Evolutionary conservation across 2,113 vertebrate species (phyloP).

Genomic region (Hippoglossus stenolepis): DNA sequence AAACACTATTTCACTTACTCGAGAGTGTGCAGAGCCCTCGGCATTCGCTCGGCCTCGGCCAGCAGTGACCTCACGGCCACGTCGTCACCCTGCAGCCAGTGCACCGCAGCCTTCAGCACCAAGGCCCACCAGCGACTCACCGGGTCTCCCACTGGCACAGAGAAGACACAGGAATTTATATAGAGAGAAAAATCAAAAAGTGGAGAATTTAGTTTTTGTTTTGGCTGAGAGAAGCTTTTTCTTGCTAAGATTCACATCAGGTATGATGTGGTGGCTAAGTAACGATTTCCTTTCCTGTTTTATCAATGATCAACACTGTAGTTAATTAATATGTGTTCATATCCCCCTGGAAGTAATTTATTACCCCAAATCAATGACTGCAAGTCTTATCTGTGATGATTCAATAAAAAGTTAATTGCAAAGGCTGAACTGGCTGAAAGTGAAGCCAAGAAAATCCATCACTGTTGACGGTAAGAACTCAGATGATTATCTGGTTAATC

Average conservation of each 20-base stretch:
- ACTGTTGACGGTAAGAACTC: constrained; percentile 1
- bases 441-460: constrained; percentile 22
- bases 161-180: neutral
- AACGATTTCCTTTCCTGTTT: too few relatives aligned
- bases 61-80: constrained; percentile 84
- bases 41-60: constrained; percentile 90
- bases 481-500: constrained; percentile 16
- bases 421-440: constrained; percentile 3
- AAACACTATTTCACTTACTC: constrained; percentile 84
- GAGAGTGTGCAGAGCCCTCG: constrained; percentile 89
- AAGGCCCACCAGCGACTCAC: constrained; percentile 96
- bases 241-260: too few relatives aligned
- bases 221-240: neutral
- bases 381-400: neutral
- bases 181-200: neutral
- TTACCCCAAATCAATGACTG: constrained; percentile 25
- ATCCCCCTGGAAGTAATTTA: constrained; percentile 8
- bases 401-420: constrained; percentile 24
- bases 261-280: too few relatives aligned
- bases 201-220: neutral
- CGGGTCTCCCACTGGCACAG: constrained; percentile 86
- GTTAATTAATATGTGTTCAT: constrained; percentile 25
- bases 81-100: constrained; percentile 95
- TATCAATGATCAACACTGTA: neutral
- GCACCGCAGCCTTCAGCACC: constrained; percentile 87